phyloP scores from a whole-genome alignment of 2,888 invertebrate species.

The Parnassius apollo region DNA sequence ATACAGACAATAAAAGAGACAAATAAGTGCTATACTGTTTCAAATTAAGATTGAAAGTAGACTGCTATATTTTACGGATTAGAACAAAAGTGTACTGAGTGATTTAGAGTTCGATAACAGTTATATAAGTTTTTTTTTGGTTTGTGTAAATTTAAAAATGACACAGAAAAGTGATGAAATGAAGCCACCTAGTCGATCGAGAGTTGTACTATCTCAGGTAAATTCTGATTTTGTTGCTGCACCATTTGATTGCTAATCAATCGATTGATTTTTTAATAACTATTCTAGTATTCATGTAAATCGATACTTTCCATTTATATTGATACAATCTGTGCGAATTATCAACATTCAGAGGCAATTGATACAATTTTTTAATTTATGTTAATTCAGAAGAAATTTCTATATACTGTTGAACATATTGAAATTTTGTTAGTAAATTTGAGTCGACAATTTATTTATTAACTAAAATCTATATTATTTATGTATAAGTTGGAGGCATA shows the following conservation, averaged over 20 bases:
- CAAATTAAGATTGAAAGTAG: conserved; percentile 7
- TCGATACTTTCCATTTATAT: too few relatives aligned
- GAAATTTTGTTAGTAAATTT: too few relatives aligned
- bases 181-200: conserved; percentile 37
- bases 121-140: not conserved
- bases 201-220: conserved; percentile 51
- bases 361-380: too few relatives aligned
- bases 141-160: conserved; percentile 27
- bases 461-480: too few relatives aligned
- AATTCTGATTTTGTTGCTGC: conserved; percentile 19
- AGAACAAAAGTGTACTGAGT: not conserved
- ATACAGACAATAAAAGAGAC: conserved; percentile 14
- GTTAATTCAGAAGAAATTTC: too few relatives aligned
- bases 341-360: too few relatives aligned
- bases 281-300: too few relatives aligned
- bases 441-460: too few relatives aligned
- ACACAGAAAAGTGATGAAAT: conserved; percentile 30
- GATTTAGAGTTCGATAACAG: not conserved
- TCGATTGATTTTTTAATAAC: too few relatives aligned
- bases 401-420: too few relatives aligned
- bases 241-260: not conserved
- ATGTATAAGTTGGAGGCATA: too few relatives aligned
- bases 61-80: conserved; percentile 3
- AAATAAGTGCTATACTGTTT: conserved; percentile 9
- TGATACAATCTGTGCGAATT: too few relatives aligned